These are phyloP conservation scores for Neopelma chrysocephalum DNA, from an alignment of 2,797 vertebrate species.

Conservation along the genomic window DNA sequence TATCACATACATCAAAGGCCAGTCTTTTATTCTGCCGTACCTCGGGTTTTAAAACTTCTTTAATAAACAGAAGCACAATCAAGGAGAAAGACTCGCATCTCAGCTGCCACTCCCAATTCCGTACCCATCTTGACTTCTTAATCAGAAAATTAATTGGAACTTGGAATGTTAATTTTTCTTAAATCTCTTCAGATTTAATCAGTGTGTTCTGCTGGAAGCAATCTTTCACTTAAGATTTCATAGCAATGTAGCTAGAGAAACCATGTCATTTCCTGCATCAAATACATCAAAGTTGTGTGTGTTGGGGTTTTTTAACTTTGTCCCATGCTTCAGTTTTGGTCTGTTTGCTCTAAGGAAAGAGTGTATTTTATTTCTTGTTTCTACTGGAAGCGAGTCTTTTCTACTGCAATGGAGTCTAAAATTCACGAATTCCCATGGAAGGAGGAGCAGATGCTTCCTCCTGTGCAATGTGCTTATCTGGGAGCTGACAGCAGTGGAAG, in stretches of 20 bases:
- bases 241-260: constrained; percentile 12
- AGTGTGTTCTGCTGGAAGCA: constrained; percentile 53
- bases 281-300: constrained; percentile 34
- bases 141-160: constrained; percentile 52
- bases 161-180: constrained; percentile 31
- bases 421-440: not conserved
- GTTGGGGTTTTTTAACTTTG: not conserved
- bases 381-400: not conserved
- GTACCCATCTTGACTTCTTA: constrained; percentile 34
- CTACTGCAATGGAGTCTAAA: not conserved
- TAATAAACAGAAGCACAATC: constrained; percentile 30
- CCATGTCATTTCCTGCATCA: constrained; percentile 48
- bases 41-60: constrained; percentile 29
- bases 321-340: not conserved
- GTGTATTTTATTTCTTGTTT: not conserved
- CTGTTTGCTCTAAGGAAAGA: not conserved
- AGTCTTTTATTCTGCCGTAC: not conserved
- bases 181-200: constrained; percentile 37
- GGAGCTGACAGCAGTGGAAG: not conserved
- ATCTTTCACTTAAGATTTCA: constrained; percentile 62
- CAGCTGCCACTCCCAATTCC: not conserved
- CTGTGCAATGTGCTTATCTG: not conserved
- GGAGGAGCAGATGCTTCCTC: not conserved
- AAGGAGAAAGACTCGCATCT: not conserved
- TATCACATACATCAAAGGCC: constrained; percentile 38